Base-by-base conservation (phyloP, 2,888 invertebrate genomes). In the Apomyelois bistriatella region DNA sequence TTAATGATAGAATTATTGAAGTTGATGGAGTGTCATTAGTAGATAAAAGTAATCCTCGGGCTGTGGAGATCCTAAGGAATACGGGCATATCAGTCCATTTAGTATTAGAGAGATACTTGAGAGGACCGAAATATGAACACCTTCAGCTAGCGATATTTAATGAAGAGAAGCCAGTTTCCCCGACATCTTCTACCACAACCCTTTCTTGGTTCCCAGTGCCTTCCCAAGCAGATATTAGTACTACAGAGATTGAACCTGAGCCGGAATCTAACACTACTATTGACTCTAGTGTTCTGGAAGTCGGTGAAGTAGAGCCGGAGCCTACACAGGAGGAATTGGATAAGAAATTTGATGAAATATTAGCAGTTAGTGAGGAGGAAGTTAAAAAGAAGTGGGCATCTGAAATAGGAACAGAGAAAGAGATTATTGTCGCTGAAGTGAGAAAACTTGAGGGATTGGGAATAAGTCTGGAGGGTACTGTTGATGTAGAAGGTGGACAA, bases 1-100 rank as follows among this genome's bases (percentile, higher is more conserved):
- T 98, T 68, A 99, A 99, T 82, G 99, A 99, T 90, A 95, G 99
- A 74, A 99, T 99, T 72, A 95, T 99, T 57, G 97, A 98, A 91
- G 99, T 95, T 37, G 98, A 99, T 84, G 97, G 96, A 15, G 93
- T 94, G 69, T 95, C 96, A 8, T 91, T 99, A 66, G 94, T 97
- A 60, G 97, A 98, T 54, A 97, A 96, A 74, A 98, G 97, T 53
- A 99, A 99, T 85, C 98, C 98, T 69, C 96, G 99, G 77, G 98
- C 99, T 9, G 99, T 99, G 30, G 98, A 99, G 77, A 94, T 98
- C 60, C 90, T 99, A 57, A 93, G 98, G 60, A 97, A 97, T 75
- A 98, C 98, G n/a, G 97, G 97, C 50, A 95, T 96, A 70, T 93
- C 94, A 58, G 99, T 99, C 48, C 93, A 94, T 64, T 92, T 99